Conservation (phyloP, 1,140 invertebrate genomes). For the Meloidogyne hapla region DNA sequence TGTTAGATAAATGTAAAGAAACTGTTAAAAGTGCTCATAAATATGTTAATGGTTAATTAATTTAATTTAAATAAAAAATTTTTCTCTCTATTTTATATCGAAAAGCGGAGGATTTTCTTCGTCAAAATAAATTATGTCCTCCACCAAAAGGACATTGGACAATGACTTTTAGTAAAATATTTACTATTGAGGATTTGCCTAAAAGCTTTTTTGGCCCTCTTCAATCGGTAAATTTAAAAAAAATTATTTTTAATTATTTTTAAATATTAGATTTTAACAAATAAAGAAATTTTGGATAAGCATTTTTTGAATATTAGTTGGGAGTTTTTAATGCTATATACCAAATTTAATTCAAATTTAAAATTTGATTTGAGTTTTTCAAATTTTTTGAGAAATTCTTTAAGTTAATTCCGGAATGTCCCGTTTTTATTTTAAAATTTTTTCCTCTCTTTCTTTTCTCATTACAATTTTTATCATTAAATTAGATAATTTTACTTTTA, state of each 20-base stretch:
- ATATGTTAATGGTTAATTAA: constrained; percentile 51
- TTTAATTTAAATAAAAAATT: constrained; percentile 16
- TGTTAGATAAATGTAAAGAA: constrained; percentile 64
- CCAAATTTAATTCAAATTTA: too few relatives aligned
- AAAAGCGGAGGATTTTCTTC: constrained; percentile 53
- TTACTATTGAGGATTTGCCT: constrained; percentile 62
- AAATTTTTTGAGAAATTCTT: too few relatives aligned
- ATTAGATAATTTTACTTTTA: too few relatives aligned
- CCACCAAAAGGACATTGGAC: constrained; percentile 63
- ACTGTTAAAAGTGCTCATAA: constrained; percentile 63
- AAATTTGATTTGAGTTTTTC: too few relatives aligned
- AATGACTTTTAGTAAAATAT: constrained; percentile 64
- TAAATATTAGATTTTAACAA: too few relatives aligned
- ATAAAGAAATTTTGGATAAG: too few relatives aligned
- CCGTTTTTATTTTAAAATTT: too few relatives aligned
- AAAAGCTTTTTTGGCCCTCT: constrained; percentile 64
- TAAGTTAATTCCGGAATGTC: too few relatives aligned
- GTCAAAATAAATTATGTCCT: constrained; percentile 59
- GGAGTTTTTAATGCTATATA: too few relatives aligned
- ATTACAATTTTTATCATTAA: not conserved
- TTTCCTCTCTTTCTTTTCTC: too few relatives aligned
- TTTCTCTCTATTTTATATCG: constrained; percentile 28
- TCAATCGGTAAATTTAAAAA: constrained; percentile 51
- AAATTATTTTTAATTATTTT: not conserved
- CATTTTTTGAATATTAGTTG: too few relatives aligned